These are phyloP conservation scores for Octonoba sinensis DNA, from an alignment of 2,888 invertebrate species.

Conservation along the genomic window DNA sequence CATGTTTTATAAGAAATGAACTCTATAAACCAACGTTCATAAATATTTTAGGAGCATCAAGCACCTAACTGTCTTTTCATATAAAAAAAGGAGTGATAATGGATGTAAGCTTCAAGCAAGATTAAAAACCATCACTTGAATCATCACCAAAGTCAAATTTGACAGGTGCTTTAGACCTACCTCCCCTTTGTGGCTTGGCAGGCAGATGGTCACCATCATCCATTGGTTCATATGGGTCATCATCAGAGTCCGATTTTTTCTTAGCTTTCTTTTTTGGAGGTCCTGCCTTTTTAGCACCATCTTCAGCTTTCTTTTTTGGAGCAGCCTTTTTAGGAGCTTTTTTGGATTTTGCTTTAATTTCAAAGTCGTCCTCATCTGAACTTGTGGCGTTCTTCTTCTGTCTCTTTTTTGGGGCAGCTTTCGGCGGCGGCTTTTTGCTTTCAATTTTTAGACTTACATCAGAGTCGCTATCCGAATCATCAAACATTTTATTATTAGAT, in stretches of 20 bases:
- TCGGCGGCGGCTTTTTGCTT: slow-evolving; percentile 18
- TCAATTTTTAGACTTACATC: slow-evolving; percentile 10
- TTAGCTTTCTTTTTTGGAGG: slow-evolving; percentile 64
- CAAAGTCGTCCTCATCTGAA: slow-evolving; percentile 56
- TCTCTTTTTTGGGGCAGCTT: slow-evolving; percentile 38
- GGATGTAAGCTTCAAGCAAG: too few relatives aligned
- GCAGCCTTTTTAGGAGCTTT: slow-evolving; percentile 54
- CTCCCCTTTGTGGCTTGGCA: slow-evolving; percentile 70
- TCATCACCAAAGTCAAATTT: slow-evolving; percentile 73
- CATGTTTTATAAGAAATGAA: too few relatives aligned
- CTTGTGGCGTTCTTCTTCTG: slow-evolving; percentile 15
- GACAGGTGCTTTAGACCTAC: slow-evolving; percentile 74
- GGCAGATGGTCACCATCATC: slow-evolving; percentile 28
- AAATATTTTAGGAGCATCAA: too few relatives aligned
- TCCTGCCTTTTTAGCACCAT: slow-evolving; percentile 67
- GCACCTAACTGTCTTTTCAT: too few relatives aligned
- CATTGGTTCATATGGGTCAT: slow-evolving; percentile 23
- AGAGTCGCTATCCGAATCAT: slow-evolving; percentile 49
- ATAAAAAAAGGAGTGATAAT: too few relatives aligned
- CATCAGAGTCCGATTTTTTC: slow-evolving; percentile 46
- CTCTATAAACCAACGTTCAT: too few relatives aligned
- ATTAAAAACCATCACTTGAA: slow-evolving; percentile 61
- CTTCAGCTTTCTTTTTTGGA: slow-evolving; percentile 1
- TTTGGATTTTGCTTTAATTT: slow-evolving; percentile 40
- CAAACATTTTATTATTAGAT: background rate